Evolutionary conservation across 2,113 vertebrate species (phyloP).

Genomic region (Hippoglossus stenolepis): DNA sequence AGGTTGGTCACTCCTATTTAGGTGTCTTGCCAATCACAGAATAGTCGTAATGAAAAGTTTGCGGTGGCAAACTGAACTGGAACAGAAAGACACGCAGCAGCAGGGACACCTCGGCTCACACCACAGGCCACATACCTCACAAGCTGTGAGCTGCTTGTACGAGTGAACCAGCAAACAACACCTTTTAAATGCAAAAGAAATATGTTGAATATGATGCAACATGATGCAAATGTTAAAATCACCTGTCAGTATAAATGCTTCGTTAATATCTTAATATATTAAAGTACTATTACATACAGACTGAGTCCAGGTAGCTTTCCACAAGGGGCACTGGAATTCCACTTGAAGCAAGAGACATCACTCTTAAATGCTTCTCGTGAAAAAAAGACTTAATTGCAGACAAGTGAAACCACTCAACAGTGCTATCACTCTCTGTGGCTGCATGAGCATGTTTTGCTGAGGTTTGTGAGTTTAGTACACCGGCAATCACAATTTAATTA

Average conservation of each 20-base stretch:
- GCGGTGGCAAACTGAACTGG: background rate
- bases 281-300: background rate
- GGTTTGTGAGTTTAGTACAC: slow-evolving; percentile 38
- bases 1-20: background rate
- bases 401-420: slow-evolving; percentile 25
- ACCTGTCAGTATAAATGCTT: background rate
- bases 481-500: slow-evolving; percentile 53
- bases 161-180: background rate
- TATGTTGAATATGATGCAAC: background rate
- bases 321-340: background rate
- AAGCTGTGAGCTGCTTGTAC: background rate
- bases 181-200: too few relatives aligned
- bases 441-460: slow-evolving; percentile 18
- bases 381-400: slow-evolving; percentile 20
- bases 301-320: background rate
- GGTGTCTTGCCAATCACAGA: background rate
- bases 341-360: background rate
- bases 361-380: background rate
- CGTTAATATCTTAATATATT: background rate
- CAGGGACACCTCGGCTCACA: background rate
- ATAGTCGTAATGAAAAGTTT: background rate
- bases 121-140: background rate
- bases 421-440: slow-evolving; percentile 3
- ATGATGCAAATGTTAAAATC: slow-evolving; percentile 1
- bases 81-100: background rate